phyloP scores from a whole-genome alignment of 2,797 vertebrate genomes.

The Avahi laniger region DNA sequence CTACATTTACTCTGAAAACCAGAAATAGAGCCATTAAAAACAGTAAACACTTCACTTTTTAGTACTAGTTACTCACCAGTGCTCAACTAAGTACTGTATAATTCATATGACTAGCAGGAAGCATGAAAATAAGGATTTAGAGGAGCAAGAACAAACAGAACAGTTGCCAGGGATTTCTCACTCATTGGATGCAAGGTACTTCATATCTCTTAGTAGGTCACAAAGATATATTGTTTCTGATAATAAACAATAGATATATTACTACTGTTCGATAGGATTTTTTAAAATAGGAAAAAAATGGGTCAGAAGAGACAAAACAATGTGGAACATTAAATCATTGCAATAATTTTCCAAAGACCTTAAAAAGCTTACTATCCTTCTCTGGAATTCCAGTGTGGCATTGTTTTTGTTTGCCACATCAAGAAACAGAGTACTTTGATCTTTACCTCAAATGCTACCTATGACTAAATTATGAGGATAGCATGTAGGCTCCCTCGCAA shows the following conservation, averaged over 20 bases:
- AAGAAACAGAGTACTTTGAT: background rate
- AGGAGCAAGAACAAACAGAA: background rate
- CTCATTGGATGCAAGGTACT: background rate
- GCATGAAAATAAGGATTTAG: slow-evolving; percentile 26
- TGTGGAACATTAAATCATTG: background rate
- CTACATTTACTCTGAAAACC: slow-evolving; percentile 33
- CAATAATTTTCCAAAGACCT: slow-evolving; percentile 10
- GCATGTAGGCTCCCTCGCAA: background rate
- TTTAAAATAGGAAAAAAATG: background rate
- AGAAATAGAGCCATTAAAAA: slow-evolving; percentile 33
- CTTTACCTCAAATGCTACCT: slow-evolving; percentile 17
- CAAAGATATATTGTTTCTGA: slow-evolving; percentile 17
- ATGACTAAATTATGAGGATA: background rate
- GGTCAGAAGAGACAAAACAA: background rate
- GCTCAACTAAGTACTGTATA: background rate
- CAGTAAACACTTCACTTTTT: background rate
- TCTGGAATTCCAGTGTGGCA: background rate
- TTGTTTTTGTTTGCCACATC: background rate
- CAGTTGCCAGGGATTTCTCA: background rate
- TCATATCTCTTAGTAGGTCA: background rate
- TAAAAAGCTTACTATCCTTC: background rate
- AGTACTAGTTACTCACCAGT: background rate
- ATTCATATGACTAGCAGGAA: background rate
- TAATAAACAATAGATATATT: slow-evolving; percentile 25
- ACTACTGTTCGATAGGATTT: slow-evolving; percentile 8